Base-by-base conservation (phyloP, 2,797 vertebrate species). In the Halcyon chelicuti region DNA sequence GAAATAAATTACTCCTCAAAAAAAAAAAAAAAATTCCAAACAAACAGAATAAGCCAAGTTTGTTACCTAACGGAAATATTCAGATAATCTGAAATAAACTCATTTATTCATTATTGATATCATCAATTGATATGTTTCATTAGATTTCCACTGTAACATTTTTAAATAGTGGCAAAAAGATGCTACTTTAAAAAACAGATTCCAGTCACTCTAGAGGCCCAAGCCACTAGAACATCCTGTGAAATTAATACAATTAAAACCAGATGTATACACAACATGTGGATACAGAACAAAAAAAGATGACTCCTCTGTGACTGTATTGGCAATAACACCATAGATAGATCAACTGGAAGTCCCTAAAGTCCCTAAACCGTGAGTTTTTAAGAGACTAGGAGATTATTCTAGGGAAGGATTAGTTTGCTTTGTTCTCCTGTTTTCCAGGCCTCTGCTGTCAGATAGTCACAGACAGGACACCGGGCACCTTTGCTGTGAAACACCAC, bases 361-460 rank as follows among this genome's bases (percentile, higher is more conserved):
- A 90, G 58, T 60, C n/a, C 26, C 16, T 60, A 47, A 79, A 82
- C 62, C 25, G 37, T 28, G 82, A 74, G 39, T 42, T 73, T 60
- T 49, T 80, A 73, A 76, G 62, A 89, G 37, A 84, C 31, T 1
- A 65, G 42, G 31, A 37, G 7, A 77, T 75, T 80, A 6, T 67
- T 83, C 87, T 54, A 18, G 78, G 31, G 31, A 85, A 94, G 57
- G 60, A 93, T 86, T 92, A 82, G 46, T 35, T 63, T 77, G 82
- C 7, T 94, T 87, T 89, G 68, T 86, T 79, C 61, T 68, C 73
- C 86, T 67, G 47, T 77, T 83, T 73, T 74, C 67, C 72, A 95
- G 51, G 63, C 42, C 88, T 84, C 49, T 84, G 52, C 66, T 80
- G 52, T 26, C 61, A 71, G 72, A 71, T 46, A 77, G 25, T 80